phyloP scores from a whole-genome alignment of 2,888 invertebrate genomes.

The Allacma fusca region DNA sequence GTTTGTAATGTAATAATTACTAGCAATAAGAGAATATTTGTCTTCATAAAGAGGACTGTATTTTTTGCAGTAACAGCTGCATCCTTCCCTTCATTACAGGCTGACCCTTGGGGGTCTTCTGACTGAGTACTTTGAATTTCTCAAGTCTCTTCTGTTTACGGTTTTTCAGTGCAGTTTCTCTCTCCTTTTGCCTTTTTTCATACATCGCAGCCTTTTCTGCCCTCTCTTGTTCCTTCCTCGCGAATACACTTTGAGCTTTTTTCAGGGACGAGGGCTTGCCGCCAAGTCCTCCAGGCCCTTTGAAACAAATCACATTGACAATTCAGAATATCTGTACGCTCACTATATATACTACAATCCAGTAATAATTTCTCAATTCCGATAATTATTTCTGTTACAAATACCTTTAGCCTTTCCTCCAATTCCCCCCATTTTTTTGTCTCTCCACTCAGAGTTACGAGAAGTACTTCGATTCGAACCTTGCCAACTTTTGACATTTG shows the following conservation, averaged over 20 bases:
- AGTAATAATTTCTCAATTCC: too few relatives aligned
- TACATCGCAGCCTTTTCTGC: slow-evolving; percentile 67
- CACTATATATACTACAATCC: too few relatives aligned
- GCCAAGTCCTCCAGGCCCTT: background rate
- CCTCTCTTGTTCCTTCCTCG: slow-evolving; percentile 70
- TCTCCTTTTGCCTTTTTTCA: slow-evolving; percentile 69
- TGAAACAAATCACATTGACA: background rate
- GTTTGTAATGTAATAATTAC: too few relatives aligned
- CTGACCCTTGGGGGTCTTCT: slow-evolving; percentile 82
- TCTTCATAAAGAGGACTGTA: slow-evolving; percentile 15
- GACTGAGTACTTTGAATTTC: slow-evolving; percentile 72
- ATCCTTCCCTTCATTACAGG: slow-evolving; percentile 85
- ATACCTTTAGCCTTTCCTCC: too few relatives aligned
- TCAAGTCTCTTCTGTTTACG: slow-evolving; percentile 44
- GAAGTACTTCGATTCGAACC: too few relatives aligned
- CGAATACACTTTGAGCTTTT: slow-evolving; percentile 69
- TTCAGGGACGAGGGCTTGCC: slow-evolving; percentile 27
- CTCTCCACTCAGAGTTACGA: too few relatives aligned
- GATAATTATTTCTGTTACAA: too few relatives aligned
- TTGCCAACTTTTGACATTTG: too few relatives aligned
- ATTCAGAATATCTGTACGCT: too few relatives aligned
- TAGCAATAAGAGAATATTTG: too few relatives aligned
- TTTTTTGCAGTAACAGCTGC: slow-evolving; percentile 70
- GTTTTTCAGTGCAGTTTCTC: slow-evolving; percentile 68
- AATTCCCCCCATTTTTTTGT: too few relatives aligned